A percentile compares a stretch with the other conserved stretches of the same genome.
Conservation (phyloP, 2,113 vertebrate species). For the Hippopotamus amphibius region DNA sequence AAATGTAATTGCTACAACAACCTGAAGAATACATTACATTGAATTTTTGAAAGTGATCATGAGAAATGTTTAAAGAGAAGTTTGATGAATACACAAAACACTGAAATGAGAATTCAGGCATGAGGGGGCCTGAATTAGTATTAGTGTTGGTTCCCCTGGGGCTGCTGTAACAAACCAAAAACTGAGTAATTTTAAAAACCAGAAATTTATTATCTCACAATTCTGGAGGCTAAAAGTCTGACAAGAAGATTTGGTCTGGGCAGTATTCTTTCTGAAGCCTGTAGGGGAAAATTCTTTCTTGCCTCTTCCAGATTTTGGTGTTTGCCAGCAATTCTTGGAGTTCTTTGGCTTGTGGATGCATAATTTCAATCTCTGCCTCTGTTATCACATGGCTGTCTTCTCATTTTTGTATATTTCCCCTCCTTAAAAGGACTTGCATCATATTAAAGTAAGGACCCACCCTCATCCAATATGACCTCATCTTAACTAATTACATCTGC, state of each 20-base stretch:
- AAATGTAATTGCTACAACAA: neutral
- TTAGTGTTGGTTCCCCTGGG: neutral
- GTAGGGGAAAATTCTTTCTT: neutral
- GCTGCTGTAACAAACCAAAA: neutral
- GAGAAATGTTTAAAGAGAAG: neutral
- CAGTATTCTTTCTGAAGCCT: neutral
- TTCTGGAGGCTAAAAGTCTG: neutral
- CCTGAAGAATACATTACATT: neutral
- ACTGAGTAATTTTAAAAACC: neutral
- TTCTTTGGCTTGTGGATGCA: neutral
- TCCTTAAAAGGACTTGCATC: neutral
- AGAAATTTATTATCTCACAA: neutral
- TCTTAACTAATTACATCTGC: neutral
- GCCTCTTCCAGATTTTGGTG: neutral
- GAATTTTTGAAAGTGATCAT: neutral
- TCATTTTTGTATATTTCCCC: neutral
- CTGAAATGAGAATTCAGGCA: neutral
- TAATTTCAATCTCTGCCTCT: neutral
- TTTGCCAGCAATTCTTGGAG: neutral
- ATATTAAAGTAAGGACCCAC: neutral
- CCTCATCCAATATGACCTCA: neutral
- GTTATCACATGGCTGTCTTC: neutral
- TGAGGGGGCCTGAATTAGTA: neutral
- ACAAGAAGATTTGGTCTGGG: neutral
- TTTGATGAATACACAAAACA: neutral